Base-by-base conservation (phyloP, 2,888 invertebrate species). In the Morpho deidamia region DNA sequence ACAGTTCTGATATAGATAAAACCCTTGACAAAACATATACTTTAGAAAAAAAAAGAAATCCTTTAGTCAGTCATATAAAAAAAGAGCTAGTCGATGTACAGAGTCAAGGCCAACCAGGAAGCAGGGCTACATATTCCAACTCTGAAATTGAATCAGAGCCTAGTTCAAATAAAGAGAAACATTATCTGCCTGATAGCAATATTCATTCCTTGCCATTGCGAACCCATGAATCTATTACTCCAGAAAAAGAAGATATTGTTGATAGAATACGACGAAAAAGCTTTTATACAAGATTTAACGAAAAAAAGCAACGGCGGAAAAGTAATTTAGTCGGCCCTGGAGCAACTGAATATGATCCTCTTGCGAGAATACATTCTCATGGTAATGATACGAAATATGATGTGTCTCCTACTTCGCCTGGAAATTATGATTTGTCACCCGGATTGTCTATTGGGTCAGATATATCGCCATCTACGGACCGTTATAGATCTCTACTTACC, bases 211-310 rank as follows among this genome's bases (percentile, higher is more conserved):
- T 66, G 64, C 86, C 70, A 67, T 80, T 67, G 61, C 89, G 78
- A 68, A 90, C 68, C 76, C 91, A 60, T 72, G 92, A 81, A 71
- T 74, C 86, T 23, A 78, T 78, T 34, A 79, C 86, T 9, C 88
- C 90, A 9, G 90, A 93, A 58, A 82, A 81, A 59, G 95, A 95
- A 71, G 96, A 95, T 56, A 93, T 97, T 41, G 94, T 94, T 49
- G 97, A 97, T 71, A 91, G 97, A 68, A 97, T 97, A 68, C 91
- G 95, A 65, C 91, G 97, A 35, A 96, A 96, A 76, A 97, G 97
- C 76, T 97, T 96, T 82, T 97, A 96, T 74, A 93, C 95, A 10
- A 91, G 97, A 64, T 97, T 97, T 75, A 97, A 97, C 74, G 96
- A 96, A 71, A 93, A 95, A 74, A 95, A 95, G 68, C 92, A 92